These are phyloP conservation scores for Agonopterix subpropinquella DNA, from an alignment of 2,888 invertebrate genomes.

Conservation along the genomic window DNA sequence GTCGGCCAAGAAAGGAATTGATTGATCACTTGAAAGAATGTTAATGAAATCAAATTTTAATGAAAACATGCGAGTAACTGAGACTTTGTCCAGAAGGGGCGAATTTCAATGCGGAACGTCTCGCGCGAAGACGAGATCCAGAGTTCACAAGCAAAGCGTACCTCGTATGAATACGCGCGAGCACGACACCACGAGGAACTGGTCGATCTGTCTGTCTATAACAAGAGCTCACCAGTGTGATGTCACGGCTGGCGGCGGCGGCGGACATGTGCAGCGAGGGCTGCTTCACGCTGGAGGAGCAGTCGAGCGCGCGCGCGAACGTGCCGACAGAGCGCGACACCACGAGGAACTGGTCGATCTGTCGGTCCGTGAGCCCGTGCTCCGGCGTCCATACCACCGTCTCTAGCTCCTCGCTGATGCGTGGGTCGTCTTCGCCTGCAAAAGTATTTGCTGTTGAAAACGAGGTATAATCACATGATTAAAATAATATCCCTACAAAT, in stretches of 20 bases:
- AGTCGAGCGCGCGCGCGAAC: constrained; percentile 98
- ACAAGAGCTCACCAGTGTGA: constrained; percentile 85
- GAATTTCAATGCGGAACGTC: too few relatives aligned
- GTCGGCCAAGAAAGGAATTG: too few relatives aligned
- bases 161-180: too few relatives aligned
- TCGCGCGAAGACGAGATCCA: too few relatives aligned
- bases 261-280: constrained; percentile 99
- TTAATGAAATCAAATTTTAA: too few relatives aligned
- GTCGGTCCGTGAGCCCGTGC: constrained; percentile 93
- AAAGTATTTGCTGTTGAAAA: constrained; percentile 18
- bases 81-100: too few relatives aligned
- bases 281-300: constrained; percentile 98
- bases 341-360: constrained; percentile 99
- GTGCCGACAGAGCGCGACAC: constrained; percentile 97
- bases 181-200: constrained; percentile 94
- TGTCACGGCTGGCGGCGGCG: constrained; percentile 98
- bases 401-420: constrained; percentile 87
- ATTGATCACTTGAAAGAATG: too few relatives aligned
- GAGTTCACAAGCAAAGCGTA: too few relatives aligned
- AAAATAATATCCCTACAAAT: too few relatives aligned
- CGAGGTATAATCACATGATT: too few relatives aligned
- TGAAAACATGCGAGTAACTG: too few relatives aligned
- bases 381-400: constrained; percentile 96
- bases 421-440: constrained; percentile 77
- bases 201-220: constrained; percentile 91